Evolutionary conservation across 2,888 invertebrate species (phyloP), one percentile per base, ranked within the genome.

Genomic region (Hypselothyrea guttata): DNA sequence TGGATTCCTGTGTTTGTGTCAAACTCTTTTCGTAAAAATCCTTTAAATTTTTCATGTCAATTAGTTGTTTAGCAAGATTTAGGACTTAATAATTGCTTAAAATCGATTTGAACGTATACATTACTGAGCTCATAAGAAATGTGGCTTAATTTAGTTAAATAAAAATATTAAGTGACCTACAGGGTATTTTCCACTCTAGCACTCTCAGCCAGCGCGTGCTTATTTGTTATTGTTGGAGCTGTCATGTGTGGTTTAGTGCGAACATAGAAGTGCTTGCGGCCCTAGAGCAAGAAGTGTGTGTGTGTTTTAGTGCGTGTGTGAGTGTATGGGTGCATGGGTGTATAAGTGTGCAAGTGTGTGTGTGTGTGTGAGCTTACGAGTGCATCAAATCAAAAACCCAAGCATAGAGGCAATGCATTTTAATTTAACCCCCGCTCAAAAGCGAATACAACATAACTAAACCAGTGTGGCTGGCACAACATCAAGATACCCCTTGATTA

Each of bases 341-440:
- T n/a, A n/a, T n/a, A n/a, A n/a, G n/a, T n/a, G n/a, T n/a, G n/a
- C n/a, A n/a, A 22, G 5, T 48, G 47, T 33, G 42, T 37, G 18
- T 40, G 35, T 34, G 22, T 53, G 37, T 34, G 16, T 37, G 16
- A 27, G 30, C 35, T 18, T 12, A 45, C 42, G 49, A 56, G 37
- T 47, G 55, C 70, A 74, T 63, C 84, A 82, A 82, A 78, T 84
- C 78, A 84, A 77, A 74, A 69, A 57, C 58, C 49, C 69, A 69
- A 64, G 63, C 66, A 59, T 53, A 58, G 60, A 58, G 44, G 75
- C 78, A 74, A 82, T 79, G 78, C 69, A 84, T 84, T 79, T 82
- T 75, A 82, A 84, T 79, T 78, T 79, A 71, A 63, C 51, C 63
- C 57, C 51, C 57, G 77, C 60, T 46, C 59, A 48, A 57, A 65